Conservation (phyloP, 1,140 invertebrate species). For the Drosophila rhopaloa region DNA sequence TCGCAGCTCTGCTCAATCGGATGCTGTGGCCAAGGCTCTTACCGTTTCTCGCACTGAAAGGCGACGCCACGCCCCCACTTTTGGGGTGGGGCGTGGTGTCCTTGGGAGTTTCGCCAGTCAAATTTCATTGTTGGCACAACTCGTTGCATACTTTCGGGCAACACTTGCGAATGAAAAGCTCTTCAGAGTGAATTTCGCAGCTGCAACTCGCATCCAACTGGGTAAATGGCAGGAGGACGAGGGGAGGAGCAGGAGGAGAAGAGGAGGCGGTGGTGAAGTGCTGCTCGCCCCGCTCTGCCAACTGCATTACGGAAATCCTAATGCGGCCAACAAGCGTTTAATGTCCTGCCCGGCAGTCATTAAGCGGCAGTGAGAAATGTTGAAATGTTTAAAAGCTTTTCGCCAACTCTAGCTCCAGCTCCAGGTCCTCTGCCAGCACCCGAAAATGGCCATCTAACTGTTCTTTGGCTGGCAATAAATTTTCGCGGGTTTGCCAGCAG, state of each 20-base stretch:
- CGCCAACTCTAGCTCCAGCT: constrained; percentile 23
- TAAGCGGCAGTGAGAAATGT: constrained; percentile 54
- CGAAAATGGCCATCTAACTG: constrained; percentile 62
- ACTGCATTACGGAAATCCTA: constrained; percentile 72
- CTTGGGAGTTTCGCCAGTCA: constrained; percentile 50
- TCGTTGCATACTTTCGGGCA: constrained; percentile 59
- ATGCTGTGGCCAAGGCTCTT: constrained; percentile 39
- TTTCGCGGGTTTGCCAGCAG: constrained; percentile 19
- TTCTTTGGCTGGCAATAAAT: constrained; percentile 62
- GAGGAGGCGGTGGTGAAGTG: constrained; percentile 19
- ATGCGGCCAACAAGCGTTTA: constrained; percentile 79
- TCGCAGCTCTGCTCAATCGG: constrained; percentile 40
- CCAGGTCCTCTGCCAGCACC: constrained; percentile 14
- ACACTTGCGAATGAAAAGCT: constrained; percentile 59
- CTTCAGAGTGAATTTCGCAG: constrained; percentile 49
- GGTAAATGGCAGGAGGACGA: constrained; percentile 12
- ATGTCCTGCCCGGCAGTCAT: constrained; percentile 77
- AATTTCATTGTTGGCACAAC: constrained; percentile 57
- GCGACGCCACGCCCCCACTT: constrained; percentile 16
- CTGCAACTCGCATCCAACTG: constrained; percentile 29
- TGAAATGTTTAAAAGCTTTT: constrained; percentile 62
- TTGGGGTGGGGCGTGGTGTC: constrained; percentile 3
- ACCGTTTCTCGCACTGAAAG: constrained; percentile 24
- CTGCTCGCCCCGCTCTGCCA: constrained; percentile 44
- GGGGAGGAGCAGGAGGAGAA: neutral